Conservation (phyloP, 2,797 vertebrate genomes). For the Chaetodon trifasciatus region DNA sequence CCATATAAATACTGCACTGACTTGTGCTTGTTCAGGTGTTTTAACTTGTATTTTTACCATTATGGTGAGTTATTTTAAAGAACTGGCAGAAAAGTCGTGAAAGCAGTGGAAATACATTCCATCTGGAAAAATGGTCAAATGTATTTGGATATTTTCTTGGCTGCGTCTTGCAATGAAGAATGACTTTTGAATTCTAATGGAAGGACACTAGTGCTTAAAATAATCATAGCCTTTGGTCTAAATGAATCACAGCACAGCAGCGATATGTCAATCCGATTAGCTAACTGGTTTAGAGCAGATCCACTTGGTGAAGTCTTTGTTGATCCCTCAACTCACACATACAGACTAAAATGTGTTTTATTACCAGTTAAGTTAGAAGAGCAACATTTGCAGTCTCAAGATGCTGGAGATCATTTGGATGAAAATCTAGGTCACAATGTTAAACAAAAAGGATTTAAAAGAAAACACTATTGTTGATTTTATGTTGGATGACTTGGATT, state of each 20-base stretch:
- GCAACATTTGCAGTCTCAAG: background rate
- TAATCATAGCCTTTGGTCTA: constrained; percentile 78
- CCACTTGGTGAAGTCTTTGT: constrained; percentile 71
- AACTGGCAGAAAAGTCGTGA: background rate
- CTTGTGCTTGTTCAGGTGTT: background rate
- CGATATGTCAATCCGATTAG: constrained; percentile 83
- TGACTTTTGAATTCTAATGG: constrained; percentile 68
- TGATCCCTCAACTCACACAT: constrained; percentile 58
- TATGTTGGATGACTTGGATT: background rate
- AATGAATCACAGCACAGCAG: constrained; percentile 75
- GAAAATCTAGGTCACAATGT: background rate
- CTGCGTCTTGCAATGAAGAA: background rate
- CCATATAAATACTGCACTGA: constrained; percentile 1
- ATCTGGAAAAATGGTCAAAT: background rate
- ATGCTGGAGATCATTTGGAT: background rate
- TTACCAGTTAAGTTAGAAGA: background rate
- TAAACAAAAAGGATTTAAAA: background rate
- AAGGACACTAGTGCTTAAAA: constrained; percentile 80
- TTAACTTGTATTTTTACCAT: background rate
- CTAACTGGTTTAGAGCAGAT: constrained; percentile 84
- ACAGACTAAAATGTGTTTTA: constrained; percentile 26
- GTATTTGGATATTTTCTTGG: background rate
- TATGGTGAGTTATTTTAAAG: background rate
- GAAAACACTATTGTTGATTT: background rate
- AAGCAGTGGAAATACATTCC: background rate